Percentiles rank a stretch among this genome's conserved stretches.
Conservation (phyloP, 2,888 invertebrate genomes). For the Dynastes maya region DNA sequence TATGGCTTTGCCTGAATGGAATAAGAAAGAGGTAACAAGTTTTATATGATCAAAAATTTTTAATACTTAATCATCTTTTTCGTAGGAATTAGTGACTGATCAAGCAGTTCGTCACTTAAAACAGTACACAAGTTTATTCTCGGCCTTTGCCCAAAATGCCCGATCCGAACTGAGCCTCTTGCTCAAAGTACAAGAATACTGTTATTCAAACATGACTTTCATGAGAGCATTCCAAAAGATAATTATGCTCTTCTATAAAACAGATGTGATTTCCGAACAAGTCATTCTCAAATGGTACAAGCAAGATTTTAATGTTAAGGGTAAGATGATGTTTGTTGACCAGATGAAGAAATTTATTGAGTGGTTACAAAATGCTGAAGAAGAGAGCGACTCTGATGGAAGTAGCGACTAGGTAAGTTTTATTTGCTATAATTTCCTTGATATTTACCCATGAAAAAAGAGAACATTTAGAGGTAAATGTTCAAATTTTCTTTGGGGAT, state of each 20-base stretch:
- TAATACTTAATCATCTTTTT: slow-evolving; percentile 49
- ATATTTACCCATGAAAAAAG: slow-evolving; percentile 2
- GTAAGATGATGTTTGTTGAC: slow-evolving; percentile 97
- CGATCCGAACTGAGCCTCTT: slow-evolving; percentile 92
- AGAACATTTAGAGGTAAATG: slow-evolving; percentile 25
- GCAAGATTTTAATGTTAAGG: slow-evolving; percentile 93
- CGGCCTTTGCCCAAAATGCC: slow-evolving; percentile 88
- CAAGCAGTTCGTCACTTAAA: slow-evolving; percentile 94
- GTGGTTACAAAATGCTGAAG: slow-evolving; percentile 98
- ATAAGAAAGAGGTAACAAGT: slow-evolving; percentile 87
- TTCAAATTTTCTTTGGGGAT: slow-evolving; percentile 46
- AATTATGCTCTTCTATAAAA: slow-evolving; percentile 96
- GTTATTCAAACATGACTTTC: slow-evolving; percentile 99
- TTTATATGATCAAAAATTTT: neutral
- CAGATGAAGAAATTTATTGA: slow-evolving; percentile 99
- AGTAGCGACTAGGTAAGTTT: slow-evolving; percentile 67
- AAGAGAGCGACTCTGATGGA: slow-evolving; percentile 79
- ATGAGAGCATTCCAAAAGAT: slow-evolving; percentile 99
- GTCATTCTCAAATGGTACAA: slow-evolving; percentile 97
- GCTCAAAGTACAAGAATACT: slow-evolving; percentile 96
- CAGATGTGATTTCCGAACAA: slow-evolving; percentile 95
- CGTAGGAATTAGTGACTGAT: slow-evolving; percentile 89
- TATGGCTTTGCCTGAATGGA: slow-evolving; percentile 98
- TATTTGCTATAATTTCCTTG: neutral
- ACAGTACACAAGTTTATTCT: slow-evolving; percentile 88